Conservation (phyloP, 2,888 invertebrate genomes). For the Dorcus hopei region DNA sequence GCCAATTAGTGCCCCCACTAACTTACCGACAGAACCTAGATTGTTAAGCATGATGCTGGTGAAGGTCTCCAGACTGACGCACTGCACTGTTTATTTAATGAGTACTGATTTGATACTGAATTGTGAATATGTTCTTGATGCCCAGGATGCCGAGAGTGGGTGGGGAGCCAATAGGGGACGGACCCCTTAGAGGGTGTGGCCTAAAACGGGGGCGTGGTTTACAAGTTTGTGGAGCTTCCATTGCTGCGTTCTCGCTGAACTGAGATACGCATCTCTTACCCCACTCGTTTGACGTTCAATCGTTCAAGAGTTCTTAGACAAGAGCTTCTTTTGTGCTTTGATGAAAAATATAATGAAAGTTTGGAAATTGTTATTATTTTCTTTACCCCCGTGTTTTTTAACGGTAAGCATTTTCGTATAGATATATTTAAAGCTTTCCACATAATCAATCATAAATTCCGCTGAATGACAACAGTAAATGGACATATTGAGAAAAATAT, state of each 20-base stretch:
- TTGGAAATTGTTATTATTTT: constrained; percentile 13
- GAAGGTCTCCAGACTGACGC: constrained; percentile 38
- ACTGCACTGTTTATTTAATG: constrained; percentile 54
- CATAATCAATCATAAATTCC: not conserved
- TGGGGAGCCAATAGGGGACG: constrained; percentile 43
- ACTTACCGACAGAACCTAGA: constrained; percentile 50
- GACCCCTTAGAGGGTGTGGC: constrained; percentile 35
- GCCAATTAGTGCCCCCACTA: constrained; percentile 50
- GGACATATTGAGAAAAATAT: too few relatives aligned
- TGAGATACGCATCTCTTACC: constrained; percentile 14
- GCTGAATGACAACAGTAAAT: too few relatives aligned
- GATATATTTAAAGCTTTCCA: not conserved
- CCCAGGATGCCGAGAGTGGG: constrained; percentile 41
- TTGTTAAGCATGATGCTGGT: constrained; percentile 47
- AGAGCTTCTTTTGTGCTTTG: constrained; percentile 13
- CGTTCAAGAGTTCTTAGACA: constrained; percentile 12
- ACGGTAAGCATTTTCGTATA: not conserved
- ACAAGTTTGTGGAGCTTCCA: constrained; percentile 21
- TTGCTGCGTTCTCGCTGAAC: constrained; percentile 21
- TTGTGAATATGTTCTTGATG: constrained; percentile 50
- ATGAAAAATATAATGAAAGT: constrained; percentile 17
- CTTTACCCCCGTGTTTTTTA: not conserved
- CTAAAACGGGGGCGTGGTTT: constrained; percentile 2
- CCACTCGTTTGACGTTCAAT: constrained; percentile 14
- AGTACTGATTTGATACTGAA: constrained; percentile 54